A percentile compares a stretch with the other conserved stretches of the same genome.
phyloP scores from a whole-genome alignment of 2,797 vertebrate species.

The Mormyrops attenuatus region DNA sequence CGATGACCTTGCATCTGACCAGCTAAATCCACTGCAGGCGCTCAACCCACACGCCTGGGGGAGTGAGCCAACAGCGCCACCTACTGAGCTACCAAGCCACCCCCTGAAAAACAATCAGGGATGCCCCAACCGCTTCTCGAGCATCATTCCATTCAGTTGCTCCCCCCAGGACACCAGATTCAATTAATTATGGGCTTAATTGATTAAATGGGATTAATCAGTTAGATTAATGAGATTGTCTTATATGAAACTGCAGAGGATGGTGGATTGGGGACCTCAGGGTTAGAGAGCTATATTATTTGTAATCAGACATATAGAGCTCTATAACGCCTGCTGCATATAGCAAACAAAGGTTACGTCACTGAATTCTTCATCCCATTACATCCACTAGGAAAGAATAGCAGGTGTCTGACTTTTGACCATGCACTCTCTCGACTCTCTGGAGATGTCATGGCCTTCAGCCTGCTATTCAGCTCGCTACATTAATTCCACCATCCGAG shows the following conservation, averaged over 20 bases:
- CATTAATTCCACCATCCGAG: background rate
- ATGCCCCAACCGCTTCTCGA: background rate
- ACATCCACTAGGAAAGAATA: background rate
- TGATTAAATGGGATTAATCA: background rate
- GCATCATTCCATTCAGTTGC: background rate
- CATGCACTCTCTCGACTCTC: background rate
- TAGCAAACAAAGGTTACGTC: background rate
- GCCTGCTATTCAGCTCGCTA: background rate
- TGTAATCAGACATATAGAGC: background rate
- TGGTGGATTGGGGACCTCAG: background rate
- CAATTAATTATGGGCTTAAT: background rate
- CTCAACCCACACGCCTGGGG: background rate
- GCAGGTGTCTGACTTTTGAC: background rate
- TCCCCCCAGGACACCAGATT: background rate
- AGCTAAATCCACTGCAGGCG: background rate
- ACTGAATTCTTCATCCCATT: background rate
- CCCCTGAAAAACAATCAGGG: background rate
- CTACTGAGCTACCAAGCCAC: background rate
- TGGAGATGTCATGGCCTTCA: background rate
- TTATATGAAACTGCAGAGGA: background rate
- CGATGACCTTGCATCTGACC: background rate
- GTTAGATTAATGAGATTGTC: background rate
- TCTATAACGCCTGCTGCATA: background rate
- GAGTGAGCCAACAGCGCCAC: background rate
- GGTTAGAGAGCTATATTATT: background rate